Evolutionary conservation across 2,113 vertebrate genomes (phyloP).

Genomic region (Pollachius pollachius): DNA sequence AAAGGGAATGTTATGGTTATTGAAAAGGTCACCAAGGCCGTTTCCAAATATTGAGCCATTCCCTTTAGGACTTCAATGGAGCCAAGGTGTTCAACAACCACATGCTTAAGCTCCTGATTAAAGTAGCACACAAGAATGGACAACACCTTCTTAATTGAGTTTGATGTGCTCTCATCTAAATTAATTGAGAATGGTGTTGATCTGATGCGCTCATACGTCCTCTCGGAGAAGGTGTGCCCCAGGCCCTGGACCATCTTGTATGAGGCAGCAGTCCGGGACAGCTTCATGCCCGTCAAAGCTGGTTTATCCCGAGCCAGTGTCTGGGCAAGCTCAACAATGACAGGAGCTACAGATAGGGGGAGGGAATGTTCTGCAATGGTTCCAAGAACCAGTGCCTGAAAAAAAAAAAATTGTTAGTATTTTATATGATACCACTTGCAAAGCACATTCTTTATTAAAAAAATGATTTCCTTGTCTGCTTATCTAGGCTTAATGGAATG

Average conservation of each 20-base stretch:
- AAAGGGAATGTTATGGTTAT: no score
- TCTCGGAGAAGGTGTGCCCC: conserved; percentile 6
- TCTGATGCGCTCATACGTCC: not conserved
- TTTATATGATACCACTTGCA: conserved; percentile 7
- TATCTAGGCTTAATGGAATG: not conserved
- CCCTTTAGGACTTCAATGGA: no score
- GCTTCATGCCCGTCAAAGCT: conserved; percentile 6
- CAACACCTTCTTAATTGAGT: conserved; percentile 2
- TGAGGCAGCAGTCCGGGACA: not conserved
- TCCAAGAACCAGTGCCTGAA: conserved; percentile 9
- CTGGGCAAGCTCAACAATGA: conserved; percentile 9
- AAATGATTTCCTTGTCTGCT: not conserved
- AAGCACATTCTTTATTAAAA: not conserved
- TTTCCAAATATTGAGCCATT: no score
- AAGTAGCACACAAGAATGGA: conserved; percentile 5
- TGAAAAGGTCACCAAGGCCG: no score
- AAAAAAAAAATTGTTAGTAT: conserved; percentile 2
- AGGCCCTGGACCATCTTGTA: not conserved
- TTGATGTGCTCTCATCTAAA: conserved; percentile 14
- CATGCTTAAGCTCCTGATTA: conserved; percentile 8
- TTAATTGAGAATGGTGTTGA: conserved; percentile 7
- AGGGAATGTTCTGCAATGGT: conserved; percentile 14
- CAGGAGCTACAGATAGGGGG: conserved; percentile 11
- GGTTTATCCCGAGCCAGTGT: conserved; percentile 5
- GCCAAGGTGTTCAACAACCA: no score